Evolutionary conservation across 2,888 invertebrate species (phyloP).

Genomic region (Athripsodes cinereus): DNA sequence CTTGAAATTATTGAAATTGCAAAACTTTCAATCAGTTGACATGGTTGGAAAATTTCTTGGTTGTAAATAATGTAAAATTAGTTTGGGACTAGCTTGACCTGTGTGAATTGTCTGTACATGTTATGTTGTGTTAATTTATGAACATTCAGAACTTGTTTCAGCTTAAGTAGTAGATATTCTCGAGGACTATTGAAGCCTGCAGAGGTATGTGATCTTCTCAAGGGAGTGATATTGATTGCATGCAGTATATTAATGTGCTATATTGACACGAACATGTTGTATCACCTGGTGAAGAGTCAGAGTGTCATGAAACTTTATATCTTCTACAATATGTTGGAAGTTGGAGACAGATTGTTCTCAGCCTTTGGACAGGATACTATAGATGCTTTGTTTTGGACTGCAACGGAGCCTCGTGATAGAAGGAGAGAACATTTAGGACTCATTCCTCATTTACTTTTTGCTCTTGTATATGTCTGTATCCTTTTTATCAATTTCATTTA

Average conservation of each 20-base stretch:
- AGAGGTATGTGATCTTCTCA: slow-evolving; percentile 93
- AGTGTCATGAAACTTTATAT: slow-evolving; percentile 99
- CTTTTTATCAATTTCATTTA: slow-evolving; percentile 54
- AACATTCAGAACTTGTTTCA: too few relatives aligned
- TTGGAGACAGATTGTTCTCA: slow-evolving; percentile 91
- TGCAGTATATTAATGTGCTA: slow-evolving; percentile 82
- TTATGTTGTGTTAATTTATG: too few relatives aligned
- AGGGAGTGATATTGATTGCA: slow-evolving; percentile 80
- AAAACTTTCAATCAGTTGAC: too few relatives aligned
- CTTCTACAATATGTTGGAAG: slow-evolving; percentile 99
- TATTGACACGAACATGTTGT: slow-evolving; percentile 96
- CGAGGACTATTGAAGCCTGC: slow-evolving; percentile 71
- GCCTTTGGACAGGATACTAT: slow-evolving; percentile 98
- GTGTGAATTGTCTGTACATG: too few relatives aligned
- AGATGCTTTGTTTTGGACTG: slow-evolving; percentile 97
- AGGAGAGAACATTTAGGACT: slow-evolving; percentile 80
- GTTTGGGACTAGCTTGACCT: too few relatives aligned
- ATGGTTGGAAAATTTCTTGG: too few relatives aligned
- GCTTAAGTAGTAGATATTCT: slow-evolving; percentile 33
- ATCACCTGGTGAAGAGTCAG: slow-evolving; percentile 95
- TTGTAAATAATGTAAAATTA: too few relatives aligned
- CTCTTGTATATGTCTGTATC: slow-evolving; percentile 92
- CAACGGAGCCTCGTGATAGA: slow-evolving; percentile 85
- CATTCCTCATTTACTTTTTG: slow-evolving; percentile 85
- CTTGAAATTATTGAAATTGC: too few relatives aligned